Evolutionary conservation across 2,113 vertebrate species (phyloP), one percentile per base, ranked within the genome.

Genomic region (Mionectes macconnelli): DNA sequence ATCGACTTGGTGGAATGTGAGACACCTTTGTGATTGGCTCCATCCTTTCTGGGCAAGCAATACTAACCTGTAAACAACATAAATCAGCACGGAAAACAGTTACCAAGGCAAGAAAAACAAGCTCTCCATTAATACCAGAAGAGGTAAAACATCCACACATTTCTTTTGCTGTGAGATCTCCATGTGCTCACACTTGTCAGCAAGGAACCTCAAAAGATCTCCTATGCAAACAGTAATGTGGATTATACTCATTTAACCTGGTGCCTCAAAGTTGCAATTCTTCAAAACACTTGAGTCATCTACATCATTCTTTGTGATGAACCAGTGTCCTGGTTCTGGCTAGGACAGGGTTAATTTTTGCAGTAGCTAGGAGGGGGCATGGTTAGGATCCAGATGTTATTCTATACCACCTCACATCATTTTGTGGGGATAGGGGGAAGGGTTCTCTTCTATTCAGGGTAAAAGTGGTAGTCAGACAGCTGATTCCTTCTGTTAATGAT

Each of bases 11-110:
- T 0, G 99, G 99, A 95, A 99, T 99, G 95, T 99, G 99, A 85
- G 99, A 99, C 59, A 99, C 98, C 97, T 99, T 99, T 52, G 99
- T 99, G 97, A 99, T 99, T 56, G 99, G 99, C 94, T 99, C 99
- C 99, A 99, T 99, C 92, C 99, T 98, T 97, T 99, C 99, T 14
- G 99, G 99, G 95, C 99, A 99, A 45, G 99, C 99, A 60, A 99
- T 99, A 97, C 99, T 99, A 78, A 99, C 99, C 99, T 99, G 88
- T 3, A 97, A 93, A 89, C 47, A 96, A 47, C 75, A 28, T n/a
- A 59, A 52, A 20, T 14, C 25, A 93, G 39, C 12, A 24, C 5
- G 14, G 10, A 64, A 84, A 44, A 52, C 47, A 69, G 37, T 93
- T 62, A 76, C 47, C 33, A 89, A 90, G 23, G 49, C 24, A 79